phyloP scores from a whole-genome alignment of 2,888 invertebrate genomes.

The Cantharis rustica region DNA sequence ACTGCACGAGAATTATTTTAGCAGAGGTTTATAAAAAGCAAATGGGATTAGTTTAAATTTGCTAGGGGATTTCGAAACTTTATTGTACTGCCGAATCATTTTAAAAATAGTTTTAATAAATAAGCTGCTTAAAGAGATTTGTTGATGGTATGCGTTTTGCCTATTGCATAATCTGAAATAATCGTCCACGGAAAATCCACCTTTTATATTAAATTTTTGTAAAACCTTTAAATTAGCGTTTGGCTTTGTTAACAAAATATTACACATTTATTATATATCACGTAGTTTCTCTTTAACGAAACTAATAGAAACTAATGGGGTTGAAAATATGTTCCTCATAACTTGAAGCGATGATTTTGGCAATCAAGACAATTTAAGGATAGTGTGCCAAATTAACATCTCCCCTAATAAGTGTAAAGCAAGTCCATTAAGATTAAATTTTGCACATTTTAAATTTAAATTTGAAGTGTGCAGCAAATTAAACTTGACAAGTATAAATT shows the following conservation, averaged over 20 bases:
- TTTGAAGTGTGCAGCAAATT: not conserved
- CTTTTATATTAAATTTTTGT: not conserved
- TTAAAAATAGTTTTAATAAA: slow-evolving; percentile 23
- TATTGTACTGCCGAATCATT: slow-evolving; percentile 7
- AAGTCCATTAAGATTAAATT: not conserved
- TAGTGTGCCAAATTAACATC: not conserved
- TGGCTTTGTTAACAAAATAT: not conserved
- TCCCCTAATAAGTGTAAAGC: not conserved
- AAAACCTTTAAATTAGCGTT: not conserved
- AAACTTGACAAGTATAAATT: not conserved
- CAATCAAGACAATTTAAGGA: not conserved
- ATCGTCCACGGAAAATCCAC: slow-evolving; percentile 14
- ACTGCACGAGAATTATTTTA: slow-evolving; percentile 3
- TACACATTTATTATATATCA: not conserved
- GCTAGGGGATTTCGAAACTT: slow-evolving; percentile 13
- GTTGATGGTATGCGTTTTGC: slow-evolving; percentile 8
- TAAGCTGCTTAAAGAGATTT: slow-evolving; percentile 21
- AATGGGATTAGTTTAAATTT: slow-evolving; percentile 22
- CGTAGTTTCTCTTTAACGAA: not conserved
- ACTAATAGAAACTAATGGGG: not conserved
- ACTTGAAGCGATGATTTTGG: not conserved
- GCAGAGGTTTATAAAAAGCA: slow-evolving; percentile 10
- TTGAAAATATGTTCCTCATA: not conserved
- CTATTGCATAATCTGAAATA: slow-evolving; percentile 16
- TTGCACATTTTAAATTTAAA: not conserved